Conservation (phyloP, 2,797 vertebrate species). For the Dendrocincla fuliginosa region DNA sequence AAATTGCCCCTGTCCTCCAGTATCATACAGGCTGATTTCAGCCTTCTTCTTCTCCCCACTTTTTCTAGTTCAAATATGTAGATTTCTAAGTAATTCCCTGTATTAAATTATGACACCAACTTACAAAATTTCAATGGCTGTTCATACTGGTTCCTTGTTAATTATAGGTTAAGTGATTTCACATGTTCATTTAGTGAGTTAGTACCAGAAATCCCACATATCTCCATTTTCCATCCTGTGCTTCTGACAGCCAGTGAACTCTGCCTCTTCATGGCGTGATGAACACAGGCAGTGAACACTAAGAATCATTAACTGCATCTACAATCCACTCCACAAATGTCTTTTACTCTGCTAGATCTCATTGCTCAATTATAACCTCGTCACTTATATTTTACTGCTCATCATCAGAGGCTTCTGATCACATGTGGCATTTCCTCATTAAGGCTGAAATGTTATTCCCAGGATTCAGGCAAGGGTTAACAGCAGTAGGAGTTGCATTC, state of each 20-base stretch:
- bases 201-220: neutral
- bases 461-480: conserved; percentile 52
- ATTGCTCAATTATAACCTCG: conserved; percentile 6
- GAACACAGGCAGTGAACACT: neutral
- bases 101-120: neutral
- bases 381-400: conserved; percentile 18
- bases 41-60: neutral
- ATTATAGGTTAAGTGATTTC: neutral
- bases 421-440: conserved; percentile 43
- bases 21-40: neutral
- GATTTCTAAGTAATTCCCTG: neutral
- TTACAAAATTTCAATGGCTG: neutral
- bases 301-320: neutral
- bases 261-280: neutral
- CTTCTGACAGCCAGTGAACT: neutral
- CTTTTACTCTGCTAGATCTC: neutral
- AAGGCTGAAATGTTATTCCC: conserved; percentile 3
- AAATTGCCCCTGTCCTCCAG: rapidly evolving
- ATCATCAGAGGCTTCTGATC: conserved; percentile 7
- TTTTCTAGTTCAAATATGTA: neutral
- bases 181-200: neutral
- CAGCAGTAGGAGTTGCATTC: neutral
- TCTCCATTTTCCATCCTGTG: neutral
- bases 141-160: neutral
- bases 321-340: neutral